phyloP scores from a whole-genome alignment of 2,113 vertebrate genomes.

The Psilopogon haemacephalus region DNA sequence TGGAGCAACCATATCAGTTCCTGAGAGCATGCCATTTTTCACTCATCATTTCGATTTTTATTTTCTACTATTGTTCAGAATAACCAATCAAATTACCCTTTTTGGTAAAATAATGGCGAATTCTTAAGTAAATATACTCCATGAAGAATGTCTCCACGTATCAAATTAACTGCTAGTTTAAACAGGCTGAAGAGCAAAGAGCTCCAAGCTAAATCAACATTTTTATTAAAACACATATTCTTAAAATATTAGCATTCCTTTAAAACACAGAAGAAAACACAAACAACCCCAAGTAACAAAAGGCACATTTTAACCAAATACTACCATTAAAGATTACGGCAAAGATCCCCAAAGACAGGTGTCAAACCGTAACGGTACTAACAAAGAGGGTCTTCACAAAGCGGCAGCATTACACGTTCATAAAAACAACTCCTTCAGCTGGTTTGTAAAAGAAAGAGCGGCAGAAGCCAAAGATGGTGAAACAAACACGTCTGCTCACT shows the following conservation, averaged over 20 bases:
- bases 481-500: background rate
- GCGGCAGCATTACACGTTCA: fast-evolving
- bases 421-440: fast-evolving
- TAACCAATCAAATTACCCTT: background rate
- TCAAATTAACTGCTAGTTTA: background rate
- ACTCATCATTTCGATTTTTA: background rate
- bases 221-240: background rate
- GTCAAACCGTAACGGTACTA: background rate
- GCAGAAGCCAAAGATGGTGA: fast-evolving
- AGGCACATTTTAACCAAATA: background rate
- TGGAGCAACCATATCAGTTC: background rate
- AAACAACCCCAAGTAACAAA: fast-evolving
- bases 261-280: background rate
- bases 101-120: background rate
- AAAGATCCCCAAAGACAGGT: background rate
- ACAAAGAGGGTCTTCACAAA: background rate
- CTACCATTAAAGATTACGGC: fast-evolving
- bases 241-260: background rate
- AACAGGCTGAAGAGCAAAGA: conserved; percentile 70
- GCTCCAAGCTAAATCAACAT: conserved; percentile 8
- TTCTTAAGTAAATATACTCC: background rate
- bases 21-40: conserved; percentile 17
- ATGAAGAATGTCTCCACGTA: background rate
- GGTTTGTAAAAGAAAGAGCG: background rate
- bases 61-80: background rate